Conservation (phyloP, 2,888 invertebrate genomes). For the Drosophila buzzatii region DNA sequence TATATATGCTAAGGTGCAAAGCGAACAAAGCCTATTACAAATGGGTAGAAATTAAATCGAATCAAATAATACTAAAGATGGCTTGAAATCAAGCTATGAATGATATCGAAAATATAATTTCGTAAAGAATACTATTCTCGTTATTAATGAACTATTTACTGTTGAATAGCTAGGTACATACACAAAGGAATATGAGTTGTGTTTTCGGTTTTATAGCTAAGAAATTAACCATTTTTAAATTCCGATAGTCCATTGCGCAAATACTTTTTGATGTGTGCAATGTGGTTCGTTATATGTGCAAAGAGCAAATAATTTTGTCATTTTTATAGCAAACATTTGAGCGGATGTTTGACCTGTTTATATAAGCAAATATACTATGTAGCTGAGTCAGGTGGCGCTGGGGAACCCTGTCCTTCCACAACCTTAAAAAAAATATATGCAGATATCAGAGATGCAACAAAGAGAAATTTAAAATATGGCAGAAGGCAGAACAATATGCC, state of each 20-base stretch:
- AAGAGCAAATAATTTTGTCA: neutral
- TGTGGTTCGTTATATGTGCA: neutral
- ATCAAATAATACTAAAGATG: neutral
- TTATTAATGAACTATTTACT: neutral
- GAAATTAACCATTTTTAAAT: too few relatives aligned
- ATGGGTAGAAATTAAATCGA: neutral
- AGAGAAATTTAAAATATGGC: neutral
- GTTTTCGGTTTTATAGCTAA: too few relatives aligned
- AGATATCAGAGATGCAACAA: neutral
- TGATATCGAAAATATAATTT: neutral
- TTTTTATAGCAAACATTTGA: neutral
- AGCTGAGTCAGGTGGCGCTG: neutral
- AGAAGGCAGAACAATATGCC: neutral
- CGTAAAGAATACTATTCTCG: neutral
- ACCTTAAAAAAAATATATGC: neutral
- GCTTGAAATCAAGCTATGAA: neutral
- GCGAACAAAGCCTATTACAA: neutral
- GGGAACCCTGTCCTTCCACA: neutral
- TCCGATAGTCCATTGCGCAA: neutral
- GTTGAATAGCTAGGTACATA: too few relatives aligned
- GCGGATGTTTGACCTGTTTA: neutral
- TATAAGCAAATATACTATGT: neutral
- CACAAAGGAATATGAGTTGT: too few relatives aligned
- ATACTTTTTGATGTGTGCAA: neutral
- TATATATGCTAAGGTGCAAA: constrained; percentile 34